These are phyloP conservation scores for Alcedo quadribrachys DNA, from an alignment of 2,797 vertebrate genomes.

Conservation along the genomic window DNA sequence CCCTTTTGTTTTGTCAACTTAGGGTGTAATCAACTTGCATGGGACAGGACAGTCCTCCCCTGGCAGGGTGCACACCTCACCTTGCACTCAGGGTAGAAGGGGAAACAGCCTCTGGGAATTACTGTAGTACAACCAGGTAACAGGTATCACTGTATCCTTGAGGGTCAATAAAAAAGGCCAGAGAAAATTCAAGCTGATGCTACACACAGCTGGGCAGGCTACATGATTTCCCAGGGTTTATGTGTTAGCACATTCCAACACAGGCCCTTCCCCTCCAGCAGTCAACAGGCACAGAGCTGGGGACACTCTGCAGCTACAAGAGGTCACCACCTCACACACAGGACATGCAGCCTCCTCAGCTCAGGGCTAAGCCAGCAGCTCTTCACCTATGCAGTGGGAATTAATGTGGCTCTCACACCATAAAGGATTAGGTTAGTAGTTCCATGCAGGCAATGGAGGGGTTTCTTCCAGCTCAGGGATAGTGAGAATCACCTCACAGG, in stretches of 20 bases:
- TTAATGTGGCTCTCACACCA: not conserved
- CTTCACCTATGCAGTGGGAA: not conserved
- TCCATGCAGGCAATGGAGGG: not conserved
- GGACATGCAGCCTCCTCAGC: rapidly evolving
- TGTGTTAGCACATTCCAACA: not conserved
- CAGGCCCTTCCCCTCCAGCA: not conserved
- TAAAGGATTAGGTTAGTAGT: not conserved
- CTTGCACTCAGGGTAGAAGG: not conserved
- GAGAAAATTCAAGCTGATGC: not conserved
- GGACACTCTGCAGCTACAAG: rapidly evolving
- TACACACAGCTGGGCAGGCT: not conserved
- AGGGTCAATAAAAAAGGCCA: not conserved
- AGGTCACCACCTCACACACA: not conserved
- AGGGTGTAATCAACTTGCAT: not conserved
- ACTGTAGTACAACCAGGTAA: not conserved
- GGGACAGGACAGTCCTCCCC: not conserved
- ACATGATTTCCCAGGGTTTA: not conserved
- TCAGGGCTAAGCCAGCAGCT: not conserved
- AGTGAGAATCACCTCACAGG: not conserved
- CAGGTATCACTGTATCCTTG: no score
- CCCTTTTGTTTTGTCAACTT: not conserved
- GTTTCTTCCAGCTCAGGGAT: not conserved
- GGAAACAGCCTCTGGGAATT: not conserved
- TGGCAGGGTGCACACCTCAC: not conserved
- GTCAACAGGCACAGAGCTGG: not conserved